A percentile compares a stretch with the other conserved stretches of the same genome.
These are phyloP conservation scores for Adineta ricciae DNA, from an alignment of 2,888 invertebrate genomes.

Conservation along the genomic window DNA sequence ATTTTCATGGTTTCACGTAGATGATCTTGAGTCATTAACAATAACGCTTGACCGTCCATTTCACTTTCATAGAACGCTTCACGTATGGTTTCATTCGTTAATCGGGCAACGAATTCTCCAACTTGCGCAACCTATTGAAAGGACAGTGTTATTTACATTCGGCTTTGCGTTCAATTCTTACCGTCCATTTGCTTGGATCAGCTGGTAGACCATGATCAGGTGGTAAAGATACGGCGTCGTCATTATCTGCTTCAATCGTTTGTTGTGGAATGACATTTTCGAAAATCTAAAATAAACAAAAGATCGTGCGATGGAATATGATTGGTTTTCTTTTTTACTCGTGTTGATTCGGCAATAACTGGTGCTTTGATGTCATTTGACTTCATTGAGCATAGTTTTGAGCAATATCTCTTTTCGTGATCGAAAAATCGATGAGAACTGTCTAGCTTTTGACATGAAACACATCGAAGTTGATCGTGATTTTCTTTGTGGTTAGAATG, in stretches of 20 bases:
- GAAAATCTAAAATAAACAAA: background rate
- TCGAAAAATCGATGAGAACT: background rate
- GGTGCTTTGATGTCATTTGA: background rate
- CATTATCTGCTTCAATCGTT: background rate
- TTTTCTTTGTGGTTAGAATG: background rate
- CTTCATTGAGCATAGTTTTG: background rate
- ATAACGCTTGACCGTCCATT: constrained; percentile 31
- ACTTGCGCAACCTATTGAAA: background rate
- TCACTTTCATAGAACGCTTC: constrained; percentile 25
- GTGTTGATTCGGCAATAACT: background rate
- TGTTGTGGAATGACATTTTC: background rate
- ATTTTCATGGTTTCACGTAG: constrained; percentile 28
- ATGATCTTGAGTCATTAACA: constrained; percentile 26
- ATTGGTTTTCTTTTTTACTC: background rate
- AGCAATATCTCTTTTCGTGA: background rate
- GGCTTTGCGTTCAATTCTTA: background rate
- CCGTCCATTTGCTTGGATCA: constrained; percentile 15
- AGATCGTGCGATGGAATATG: too few species aligned
- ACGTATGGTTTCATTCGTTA: background rate
- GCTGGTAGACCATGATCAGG: background rate
- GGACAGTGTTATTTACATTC: background rate
- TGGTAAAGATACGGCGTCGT: background rate
- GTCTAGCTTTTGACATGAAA: background rate
- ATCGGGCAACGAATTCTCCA: background rate
- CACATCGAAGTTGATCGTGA: background rate